Percentiles rank a stretch among this genome's conserved stretches.
Conservation (phyloP, 2,888 invertebrate genomes). For the Drosophila paranaensis region DNA sequence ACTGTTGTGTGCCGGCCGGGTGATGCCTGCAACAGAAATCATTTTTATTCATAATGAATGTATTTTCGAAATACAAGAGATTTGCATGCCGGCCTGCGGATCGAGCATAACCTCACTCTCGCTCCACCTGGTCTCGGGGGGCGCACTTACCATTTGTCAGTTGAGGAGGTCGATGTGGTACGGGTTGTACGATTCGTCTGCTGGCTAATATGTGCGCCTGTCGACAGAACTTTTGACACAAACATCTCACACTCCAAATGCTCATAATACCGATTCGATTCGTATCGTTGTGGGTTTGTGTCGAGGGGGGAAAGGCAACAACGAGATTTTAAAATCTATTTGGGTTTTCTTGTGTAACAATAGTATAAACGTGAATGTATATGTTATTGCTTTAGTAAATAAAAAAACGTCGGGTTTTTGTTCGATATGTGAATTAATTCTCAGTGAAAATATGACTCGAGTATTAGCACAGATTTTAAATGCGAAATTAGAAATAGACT, state of each 20-base stretch:
- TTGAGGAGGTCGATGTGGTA: conserved; percentile 32
- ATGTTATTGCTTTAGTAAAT: conserved; percentile 17
- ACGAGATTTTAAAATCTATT: conserved; percentile 45
- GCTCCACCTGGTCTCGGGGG: neutral
- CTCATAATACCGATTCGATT: conserved; percentile 71
- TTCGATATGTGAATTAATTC: conserved; percentile 50
- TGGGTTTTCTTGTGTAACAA: conserved; percentile 66
- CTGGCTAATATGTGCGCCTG: conserved; percentile 74
- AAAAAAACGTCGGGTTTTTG: conserved; percentile 32
- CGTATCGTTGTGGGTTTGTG: conserved; percentile 6
- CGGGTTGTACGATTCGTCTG: conserved; percentile 39
- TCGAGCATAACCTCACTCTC: conserved; percentile 43
- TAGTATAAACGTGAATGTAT: conserved; percentile 50
- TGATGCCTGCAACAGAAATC: conserved; percentile 40
- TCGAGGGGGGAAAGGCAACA: conserved; percentile 28
- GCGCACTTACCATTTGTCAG: conserved; percentile 57
- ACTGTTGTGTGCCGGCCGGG: conserved; percentile 68
- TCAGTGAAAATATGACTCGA: conserved; percentile 54
- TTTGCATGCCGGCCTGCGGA: conserved; percentile 22
- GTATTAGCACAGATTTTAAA: conserved; percentile 45
- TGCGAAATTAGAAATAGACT: conserved; percentile 45
- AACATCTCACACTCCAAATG: conserved; percentile 70
- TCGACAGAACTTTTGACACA: conserved; percentile 72
- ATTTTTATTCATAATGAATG: too few species aligned
- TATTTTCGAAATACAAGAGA: too few species aligned